Evolutionary conservation across 2,113 vertebrate genomes (phyloP), one percentile per base, ranked within the genome.

Genomic region (Cyanoderma ruficeps): DNA sequence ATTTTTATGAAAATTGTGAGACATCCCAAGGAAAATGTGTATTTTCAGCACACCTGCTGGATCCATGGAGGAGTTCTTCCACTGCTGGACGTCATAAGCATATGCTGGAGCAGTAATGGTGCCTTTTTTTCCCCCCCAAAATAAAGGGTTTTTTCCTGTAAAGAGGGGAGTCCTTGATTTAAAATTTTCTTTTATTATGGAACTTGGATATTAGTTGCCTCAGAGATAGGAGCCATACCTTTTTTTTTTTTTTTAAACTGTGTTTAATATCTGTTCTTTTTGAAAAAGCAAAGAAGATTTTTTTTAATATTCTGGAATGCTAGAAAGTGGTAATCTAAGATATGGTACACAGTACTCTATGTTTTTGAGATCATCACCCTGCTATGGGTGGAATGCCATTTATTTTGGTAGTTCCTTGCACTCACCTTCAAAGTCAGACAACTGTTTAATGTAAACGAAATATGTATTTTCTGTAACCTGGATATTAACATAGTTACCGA

Each of bases 71-170:
- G 11, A 83, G 17, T 80, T 25, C 9, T 19, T 57, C 55, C 16
- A 7, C 4, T 41, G 23, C 25, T 61, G 50, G 15, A 63, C 61
- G 20, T 44, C 50, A 69, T 37, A 69, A 74, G 7, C 13, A 27
- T 14, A 2, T 80, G 17, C 24, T 67, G 49, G 42, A 69, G 25
- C 7, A 23, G 0, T 1, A 33, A 21, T 5, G 12, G 6, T 63
- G 7, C 7, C 16, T 17, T 57, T 41, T 79, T 25, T 25, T 15
- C 1, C 3, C 30, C 33, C 11, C 10, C 13, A 39, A 83, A 81
- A 27, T 30, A 67, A 76, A 6, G 3, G 0, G 10, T 15, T 47
- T 65, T 71, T 56, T 6, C 20, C 47, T 68, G 22, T 67, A 60
- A 90, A 68, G 20, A 71, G 5, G 6, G 9, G 53, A 57, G 25